phyloP scores from a whole-genome alignment of 2,113 vertebrate species.

The Scytalopus superciliaris region DNA sequence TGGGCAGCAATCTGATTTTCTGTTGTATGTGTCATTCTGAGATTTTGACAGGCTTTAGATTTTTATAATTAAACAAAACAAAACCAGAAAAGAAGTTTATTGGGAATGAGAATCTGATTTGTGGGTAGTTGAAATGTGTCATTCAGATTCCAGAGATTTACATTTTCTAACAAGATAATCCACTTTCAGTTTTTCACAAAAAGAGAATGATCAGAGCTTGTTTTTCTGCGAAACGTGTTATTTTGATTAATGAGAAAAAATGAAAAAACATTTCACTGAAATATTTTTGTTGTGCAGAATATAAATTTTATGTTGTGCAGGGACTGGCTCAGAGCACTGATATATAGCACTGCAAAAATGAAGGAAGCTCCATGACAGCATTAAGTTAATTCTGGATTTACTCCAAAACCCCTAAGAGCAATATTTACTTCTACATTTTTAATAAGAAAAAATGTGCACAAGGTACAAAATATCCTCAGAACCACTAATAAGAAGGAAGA shows the following conservation, averaged over 20 bases:
- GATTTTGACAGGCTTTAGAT: conserved; percentile 40
- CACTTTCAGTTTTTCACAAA: not conserved
- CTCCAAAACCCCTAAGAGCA: conserved; percentile 6
- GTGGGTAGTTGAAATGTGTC: conserved; percentile 36
- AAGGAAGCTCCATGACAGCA: conserved; percentile 44
- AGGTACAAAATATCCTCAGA: conserved; percentile 23
- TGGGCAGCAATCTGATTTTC: conserved; percentile 57
- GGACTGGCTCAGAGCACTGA: conserved; percentile 8
- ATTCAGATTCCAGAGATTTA: conserved; percentile 21
- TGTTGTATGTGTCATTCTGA: conserved; percentile 32
- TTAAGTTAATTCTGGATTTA: conserved; percentile 52
- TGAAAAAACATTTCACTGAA: conserved; percentile 29
- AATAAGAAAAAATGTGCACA: conserved; percentile 32
- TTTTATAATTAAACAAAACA: conserved; percentile 49
- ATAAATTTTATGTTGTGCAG: conserved; percentile 2
- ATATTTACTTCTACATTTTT: conserved; percentile 47
- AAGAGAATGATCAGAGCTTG: conserved; percentile 14
- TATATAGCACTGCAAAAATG: conserved; percentile 18
- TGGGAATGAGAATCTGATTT: conserved; percentile 38
- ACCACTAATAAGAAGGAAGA: conserved; percentile 20
- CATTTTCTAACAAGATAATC: conserved; percentile 32
- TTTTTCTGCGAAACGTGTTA: conserved; percentile 15
- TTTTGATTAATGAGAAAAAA: conserved; percentile 56
- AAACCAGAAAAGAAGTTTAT: conserved; percentile 28
- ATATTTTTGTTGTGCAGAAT: conserved; percentile 28